Percentiles rank a stretch among this genome's conserved stretches.
These are phyloP conservation scores for Sarcophaga variegata DNA, from an alignment of 2,888 invertebrate species.

Conservation along the genomic window DNA sequence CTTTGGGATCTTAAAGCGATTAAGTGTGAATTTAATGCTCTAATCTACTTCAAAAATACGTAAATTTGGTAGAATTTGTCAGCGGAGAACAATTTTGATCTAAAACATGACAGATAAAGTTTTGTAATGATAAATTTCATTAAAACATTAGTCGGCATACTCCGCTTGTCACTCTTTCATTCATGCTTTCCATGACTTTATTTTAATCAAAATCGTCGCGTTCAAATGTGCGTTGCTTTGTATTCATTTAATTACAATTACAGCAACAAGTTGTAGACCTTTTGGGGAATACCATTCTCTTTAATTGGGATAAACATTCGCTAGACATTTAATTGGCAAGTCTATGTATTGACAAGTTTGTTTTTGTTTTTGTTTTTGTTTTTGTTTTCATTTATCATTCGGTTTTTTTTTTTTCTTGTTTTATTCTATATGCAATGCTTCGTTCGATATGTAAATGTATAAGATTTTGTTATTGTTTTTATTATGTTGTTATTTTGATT, in stretches of 20 bases:
- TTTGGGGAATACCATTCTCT: background rate
- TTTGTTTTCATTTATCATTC: background rate
- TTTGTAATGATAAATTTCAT: too few relatives aligned
- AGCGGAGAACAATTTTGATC: too few relatives aligned
- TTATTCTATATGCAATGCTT: background rate
- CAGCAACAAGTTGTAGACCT: background rate
- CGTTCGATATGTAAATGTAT: slow-evolving; percentile 45
- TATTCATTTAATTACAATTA: background rate
- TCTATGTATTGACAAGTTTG: slow-evolving; percentile 31
- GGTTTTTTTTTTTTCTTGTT: background rate
- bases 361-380: background rate
- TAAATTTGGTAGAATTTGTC: too few relatives aligned
- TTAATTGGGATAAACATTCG: slow-evolving; percentile 23
- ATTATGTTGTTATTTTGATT: slow-evolving; percentile 20
- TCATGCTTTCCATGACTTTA: too few relatives aligned
- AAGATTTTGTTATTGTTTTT: slow-evolving; percentile 16
- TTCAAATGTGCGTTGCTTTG: too few relatives aligned
- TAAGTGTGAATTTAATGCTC: too few relatives aligned
- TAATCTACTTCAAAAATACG: too few relatives aligned
- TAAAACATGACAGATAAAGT: too few relatives aligned
- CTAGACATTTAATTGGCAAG: background rate
- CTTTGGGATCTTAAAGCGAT: too few relatives aligned
- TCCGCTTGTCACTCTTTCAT: too few relatives aligned
- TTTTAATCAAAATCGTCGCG: too few relatives aligned
- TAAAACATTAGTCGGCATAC: too few relatives aligned